Evolutionary conservation across 2,888 invertebrate species (phyloP).

Genomic region (Thyatira batis): DNA sequence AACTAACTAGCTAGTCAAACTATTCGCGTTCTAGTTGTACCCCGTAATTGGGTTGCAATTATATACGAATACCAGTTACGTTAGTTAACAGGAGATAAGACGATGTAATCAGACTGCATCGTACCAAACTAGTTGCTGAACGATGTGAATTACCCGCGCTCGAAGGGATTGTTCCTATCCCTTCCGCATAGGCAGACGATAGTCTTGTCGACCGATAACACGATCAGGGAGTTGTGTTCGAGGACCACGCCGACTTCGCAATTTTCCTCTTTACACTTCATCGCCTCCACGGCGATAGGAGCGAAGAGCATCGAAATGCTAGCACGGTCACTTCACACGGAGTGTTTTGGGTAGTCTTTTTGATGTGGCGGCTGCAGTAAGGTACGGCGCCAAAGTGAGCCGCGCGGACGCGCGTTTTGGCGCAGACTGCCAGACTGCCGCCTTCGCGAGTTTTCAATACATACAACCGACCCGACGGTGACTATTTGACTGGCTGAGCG

Average conservation of each 20-base stretch:
- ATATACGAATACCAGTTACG: slow-evolving; percentile 26
- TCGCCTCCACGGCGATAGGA: slow-evolving; percentile 80
- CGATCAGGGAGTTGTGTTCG: slow-evolving; percentile 78
- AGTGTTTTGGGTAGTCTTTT: slow-evolving; percentile 34
- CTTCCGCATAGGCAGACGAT: slow-evolving; percentile 80
- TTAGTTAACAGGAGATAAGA: slow-evolving; percentile 36
- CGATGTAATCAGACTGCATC: slow-evolving; percentile 42
- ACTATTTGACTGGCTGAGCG: slow-evolving; percentile 73
- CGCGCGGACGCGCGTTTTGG: slow-evolving; percentile 68
- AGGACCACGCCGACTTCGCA: slow-evolving; percentile 80
- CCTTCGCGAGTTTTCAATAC: slow-evolving; percentile 62
- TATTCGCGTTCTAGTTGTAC: slow-evolving; percentile 15
- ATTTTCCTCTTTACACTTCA: slow-evolving; percentile 83
- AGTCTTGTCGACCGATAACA: slow-evolving; percentile 78
- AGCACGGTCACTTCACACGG: slow-evolving; percentile 64
- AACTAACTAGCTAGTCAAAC: background rate
- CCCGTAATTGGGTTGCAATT: slow-evolving; percentile 21
- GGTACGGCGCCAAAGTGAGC: slow-evolving; percentile 57
- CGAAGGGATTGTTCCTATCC: slow-evolving; percentile 73
- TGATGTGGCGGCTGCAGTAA: slow-evolving; percentile 31
- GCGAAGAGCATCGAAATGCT: slow-evolving; percentile 79
- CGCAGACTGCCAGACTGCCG: slow-evolving; percentile 70
- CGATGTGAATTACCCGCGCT: slow-evolving; percentile 76
- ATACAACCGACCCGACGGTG: slow-evolving; percentile 70
- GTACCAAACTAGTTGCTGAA: slow-evolving; percentile 47